Conservation (phyloP, 1,140 invertebrate genomes). For the Vanessa atalanta region DNA sequence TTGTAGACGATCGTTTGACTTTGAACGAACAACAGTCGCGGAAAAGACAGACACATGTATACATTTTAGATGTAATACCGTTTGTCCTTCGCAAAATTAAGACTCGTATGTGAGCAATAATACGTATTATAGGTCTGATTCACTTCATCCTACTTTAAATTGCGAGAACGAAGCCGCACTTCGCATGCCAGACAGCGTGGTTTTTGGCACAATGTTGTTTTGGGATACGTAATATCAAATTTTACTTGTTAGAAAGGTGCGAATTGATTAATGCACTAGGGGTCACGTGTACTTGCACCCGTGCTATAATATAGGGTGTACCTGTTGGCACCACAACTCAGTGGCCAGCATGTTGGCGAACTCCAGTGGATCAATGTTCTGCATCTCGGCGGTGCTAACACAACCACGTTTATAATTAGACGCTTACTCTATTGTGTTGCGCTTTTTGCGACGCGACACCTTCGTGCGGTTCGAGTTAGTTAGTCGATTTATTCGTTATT, state of each 20-base stretch:
- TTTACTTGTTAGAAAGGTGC: not conserved
- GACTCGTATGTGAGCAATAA: slow-evolving; percentile 22
- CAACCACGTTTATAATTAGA: slow-evolving; percentile 78
- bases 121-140: slow-evolving; percentile 36
- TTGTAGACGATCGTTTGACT: not conserved
- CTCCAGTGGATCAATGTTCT: slow-evolving; percentile 88
- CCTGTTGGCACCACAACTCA: slow-evolving; percentile 89
- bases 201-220: slow-evolving; percentile 39
- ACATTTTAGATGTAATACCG: not conserved
- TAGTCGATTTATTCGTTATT: slow-evolving; percentile 79
- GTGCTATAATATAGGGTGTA: slow-evolving; percentile 57
- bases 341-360: slow-evolving; percentile 89
- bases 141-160: slow-evolving; percentile 39
- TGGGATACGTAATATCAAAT: slow-evolving; percentile 18
- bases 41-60: not conserved
- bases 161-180: slow-evolving; percentile 16
- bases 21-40: not conserved
- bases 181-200: slow-evolving; percentile 43
- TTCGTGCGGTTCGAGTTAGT: slow-evolving; percentile 77
- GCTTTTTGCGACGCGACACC: slow-evolving; percentile 79
- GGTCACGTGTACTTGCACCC: too few species aligned
- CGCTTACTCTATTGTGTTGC: slow-evolving; percentile 79
- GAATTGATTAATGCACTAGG: too few species aligned
- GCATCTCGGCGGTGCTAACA: slow-evolving; percentile 64
- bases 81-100: slow-evolving; percentile 27